phyloP scores from a whole-genome alignment of 2,888 invertebrate species.

The Branchipolynoe longqiensis region DNA sequence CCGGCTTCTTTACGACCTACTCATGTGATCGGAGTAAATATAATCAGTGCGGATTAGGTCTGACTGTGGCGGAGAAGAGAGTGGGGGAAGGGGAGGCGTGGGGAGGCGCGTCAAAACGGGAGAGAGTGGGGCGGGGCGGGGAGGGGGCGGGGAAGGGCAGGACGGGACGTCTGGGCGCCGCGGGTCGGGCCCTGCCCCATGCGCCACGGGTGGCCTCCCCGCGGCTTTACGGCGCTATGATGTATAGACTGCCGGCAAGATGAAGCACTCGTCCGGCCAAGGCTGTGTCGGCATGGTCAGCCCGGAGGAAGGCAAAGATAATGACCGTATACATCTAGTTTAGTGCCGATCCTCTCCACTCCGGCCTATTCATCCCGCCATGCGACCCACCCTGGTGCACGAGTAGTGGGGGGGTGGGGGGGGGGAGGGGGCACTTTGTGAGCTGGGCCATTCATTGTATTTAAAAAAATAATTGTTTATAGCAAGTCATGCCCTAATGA shows the following conservation, averaged over 20 bases:
- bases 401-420: too few species aligned
- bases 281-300: slow-evolving; percentile 5
- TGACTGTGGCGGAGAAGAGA: too few species aligned
- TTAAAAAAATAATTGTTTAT: too few species aligned
- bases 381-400: background rate
- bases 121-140: background rate
- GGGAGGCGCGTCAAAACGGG: too few species aligned
- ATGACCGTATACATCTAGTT: slow-evolving; percentile 46
- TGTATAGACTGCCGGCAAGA: background rate
- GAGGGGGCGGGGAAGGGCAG: background rate
- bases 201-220: background rate
- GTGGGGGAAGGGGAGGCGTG: too few species aligned
- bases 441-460: too few species aligned
- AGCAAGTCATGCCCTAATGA: too few species aligned
- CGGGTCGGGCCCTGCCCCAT: background rate
- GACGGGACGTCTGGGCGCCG: background rate
- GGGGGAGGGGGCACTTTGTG: too few species aligned
- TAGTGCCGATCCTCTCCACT: background rate
- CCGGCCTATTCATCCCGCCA: slow-evolving; percentile 5
- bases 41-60: slow-evolving; percentile 45
- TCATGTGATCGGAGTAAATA: slow-evolving; percentile 44
- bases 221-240: slow-evolving; percentile 12
- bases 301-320: slow-evolving; percentile 7
- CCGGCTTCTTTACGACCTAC: slow-evolving; percentile 47
- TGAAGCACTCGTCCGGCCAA: background rate